Base-by-base conservation (phyloP, 2,113 vertebrate genomes). In the Catharus minimus region DNA sequence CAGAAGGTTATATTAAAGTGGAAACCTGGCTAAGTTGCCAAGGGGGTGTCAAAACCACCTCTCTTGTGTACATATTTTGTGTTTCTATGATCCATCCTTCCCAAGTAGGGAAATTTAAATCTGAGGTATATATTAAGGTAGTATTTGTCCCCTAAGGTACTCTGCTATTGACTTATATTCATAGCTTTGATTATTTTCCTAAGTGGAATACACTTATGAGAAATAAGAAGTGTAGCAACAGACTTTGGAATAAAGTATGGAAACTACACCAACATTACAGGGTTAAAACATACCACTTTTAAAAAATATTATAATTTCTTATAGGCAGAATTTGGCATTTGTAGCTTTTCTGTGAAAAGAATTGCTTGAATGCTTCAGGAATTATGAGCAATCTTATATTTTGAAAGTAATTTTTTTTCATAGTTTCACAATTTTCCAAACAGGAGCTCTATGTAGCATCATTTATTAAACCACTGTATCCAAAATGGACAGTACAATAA, bases 361-460 rank as follows among this genome's bases (percentile, higher is more conserved):
- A 91, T 21, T 67, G 50, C 65, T 95, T 68, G 68, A 96, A 91
- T 86, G 62, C 87, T 88, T 95, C 67, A 92, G 84, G 27, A 95
- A 89, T 68, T 83, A 71, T 23, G 10, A 96, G 49, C 36, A 64
- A 89, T 22, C 32, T 78, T 82, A 57, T 24, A 91, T 26, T 36
- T 21, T 57, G 28, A 75, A 80, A 64, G 11, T 14, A 86, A 36
- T 27, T 30, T 52, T 79, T 76, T 77, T 84, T 18, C 74, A 55
- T 24, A 69, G 50, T 56, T 86, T 67, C 46, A 39, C 4, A 1
- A 36, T 81, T 75, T 64, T 72, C 12, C 47, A 56, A 92, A 66
- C 13, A 64, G 20, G 5, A 75, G 20, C 21, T 84, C 14, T 52
- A n/a, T 50, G 32, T 26, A 78, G 50, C 21, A 75, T 76, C 24